Conservation (phyloP, 2,113 vertebrate genomes). For the Nematolebias whitei region DNA sequence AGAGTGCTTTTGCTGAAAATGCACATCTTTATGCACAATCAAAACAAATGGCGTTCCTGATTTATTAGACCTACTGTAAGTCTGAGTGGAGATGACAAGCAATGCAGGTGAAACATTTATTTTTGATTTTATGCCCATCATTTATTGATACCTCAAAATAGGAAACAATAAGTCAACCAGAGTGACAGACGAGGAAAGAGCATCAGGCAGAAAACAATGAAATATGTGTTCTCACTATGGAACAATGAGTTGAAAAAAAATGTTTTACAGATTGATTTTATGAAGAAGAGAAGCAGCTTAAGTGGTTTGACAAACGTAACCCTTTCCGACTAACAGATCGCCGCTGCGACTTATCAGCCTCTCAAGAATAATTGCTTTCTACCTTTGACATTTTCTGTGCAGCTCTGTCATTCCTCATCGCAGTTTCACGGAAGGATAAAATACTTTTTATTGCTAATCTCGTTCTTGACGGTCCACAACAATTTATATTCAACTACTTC, state of each 20-base stretch:
- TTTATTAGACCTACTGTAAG: no score
- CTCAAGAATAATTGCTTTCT: conserved; percentile 42
- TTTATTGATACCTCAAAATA: no score
- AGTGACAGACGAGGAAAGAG: not conserved
- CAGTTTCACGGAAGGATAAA: conserved; percentile 33
- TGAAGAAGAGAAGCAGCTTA: conserved; percentile 6
- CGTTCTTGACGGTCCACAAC: conserved; percentile 11
- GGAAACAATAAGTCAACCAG: no score
- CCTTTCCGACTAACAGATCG: conserved; percentile 27
- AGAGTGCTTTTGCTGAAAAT: no score
- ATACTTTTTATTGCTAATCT: conserved; percentile 27
- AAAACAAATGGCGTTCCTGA: no score
- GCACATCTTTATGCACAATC: no score
- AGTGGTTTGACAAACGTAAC: conserved; percentile 5
- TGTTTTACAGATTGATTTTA: conserved; percentile 33
- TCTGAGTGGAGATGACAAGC: no score
- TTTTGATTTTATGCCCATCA: no score
- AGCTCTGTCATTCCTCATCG: conserved; percentile 14
- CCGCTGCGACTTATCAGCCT: conserved; percentile 28
- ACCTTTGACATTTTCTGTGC: conserved; percentile 19
- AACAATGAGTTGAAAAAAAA: not conserved
- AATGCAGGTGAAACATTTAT: no score
- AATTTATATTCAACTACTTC: conserved; percentile 4
- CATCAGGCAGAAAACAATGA: conserved; percentile 20
- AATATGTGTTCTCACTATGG: conserved; percentile 2